These are phyloP conservation scores for Deilephila porcellus DNA, from an alignment of 2,888 invertebrate genomes.

Conservation along the genomic window DNA sequence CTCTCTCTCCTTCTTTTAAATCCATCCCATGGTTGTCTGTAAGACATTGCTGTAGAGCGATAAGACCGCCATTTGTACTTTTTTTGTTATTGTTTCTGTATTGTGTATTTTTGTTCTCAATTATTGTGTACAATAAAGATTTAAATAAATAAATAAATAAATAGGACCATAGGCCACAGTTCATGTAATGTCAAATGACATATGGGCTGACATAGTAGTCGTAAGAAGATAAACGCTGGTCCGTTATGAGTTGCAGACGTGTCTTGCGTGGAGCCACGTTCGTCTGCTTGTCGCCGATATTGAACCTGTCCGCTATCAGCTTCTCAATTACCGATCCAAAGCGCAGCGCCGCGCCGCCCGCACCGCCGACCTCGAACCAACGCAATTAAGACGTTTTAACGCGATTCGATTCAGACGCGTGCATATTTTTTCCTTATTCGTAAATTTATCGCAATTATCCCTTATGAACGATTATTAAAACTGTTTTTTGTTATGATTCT, in stretches of 20 bases:
- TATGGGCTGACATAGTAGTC: background rate
- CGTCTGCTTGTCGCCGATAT: slow-evolving; percentile 47
- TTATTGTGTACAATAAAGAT: too few relatives aligned
- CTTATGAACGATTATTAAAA: slow-evolving; percentile 73
- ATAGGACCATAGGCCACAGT: too few relatives aligned
- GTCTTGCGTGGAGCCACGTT: slow-evolving; percentile 34
- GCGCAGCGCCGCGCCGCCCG: slow-evolving; percentile 52
- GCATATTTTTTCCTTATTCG: slow-evolving; percentile 78
- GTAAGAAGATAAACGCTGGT: background rate
- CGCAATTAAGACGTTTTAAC: slow-evolving; percentile 81
- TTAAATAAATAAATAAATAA: too few relatives aligned
- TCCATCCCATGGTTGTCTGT: too few relatives aligned
- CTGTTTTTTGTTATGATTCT: slow-evolving; percentile 68
- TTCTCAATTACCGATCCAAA: slow-evolving; percentile 63
- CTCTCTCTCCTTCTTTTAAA: too few relatives aligned
- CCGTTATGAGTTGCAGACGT: slow-evolving; percentile 2
- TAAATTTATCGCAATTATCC: slow-evolving; percentile 78
- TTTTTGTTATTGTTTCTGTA: too few relatives aligned
- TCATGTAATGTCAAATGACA: background rate
- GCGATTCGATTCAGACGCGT: slow-evolving; percentile 81
- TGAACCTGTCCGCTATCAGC: slow-evolving; percentile 62
- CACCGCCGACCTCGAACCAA: slow-evolving; percentile 67
- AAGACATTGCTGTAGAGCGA: too few relatives aligned
- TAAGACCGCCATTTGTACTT: too few relatives aligned
- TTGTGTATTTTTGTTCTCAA: too few relatives aligned